Evolutionary conservation across 2,888 invertebrate genomes (phyloP).

Genomic region (Pristionchus exspectatus): DNA sequence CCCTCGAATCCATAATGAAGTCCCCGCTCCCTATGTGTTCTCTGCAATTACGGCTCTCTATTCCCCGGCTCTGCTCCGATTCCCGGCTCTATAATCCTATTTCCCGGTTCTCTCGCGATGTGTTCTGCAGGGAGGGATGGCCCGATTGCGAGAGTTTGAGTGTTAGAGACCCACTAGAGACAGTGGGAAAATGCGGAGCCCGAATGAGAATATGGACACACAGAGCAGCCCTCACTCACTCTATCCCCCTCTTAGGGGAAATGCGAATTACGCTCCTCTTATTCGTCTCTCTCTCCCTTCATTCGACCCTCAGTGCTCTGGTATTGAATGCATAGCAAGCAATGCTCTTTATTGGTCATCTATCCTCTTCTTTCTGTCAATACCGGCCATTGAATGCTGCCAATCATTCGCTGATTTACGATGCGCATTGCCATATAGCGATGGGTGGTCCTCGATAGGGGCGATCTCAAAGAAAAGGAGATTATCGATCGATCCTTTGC

Average conservation of each 20-base stretch:
- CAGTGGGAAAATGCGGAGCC: not conserved
- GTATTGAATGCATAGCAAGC: not conserved
- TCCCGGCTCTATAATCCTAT: too few species aligned
- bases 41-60: not conserved
- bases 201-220: slow-evolving; percentile 30
- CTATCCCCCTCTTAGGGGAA: not conserved
- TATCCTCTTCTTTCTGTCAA: not conserved
- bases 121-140: not conserved
- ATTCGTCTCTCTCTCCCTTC: not conserved
- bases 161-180: too few species aligned
- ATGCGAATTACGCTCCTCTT: slow-evolving; percentile 42
- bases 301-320: not conserved
- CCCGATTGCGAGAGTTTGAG: slow-evolving; percentile 2
- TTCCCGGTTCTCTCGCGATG: not conserved
- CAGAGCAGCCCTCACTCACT: not conserved
- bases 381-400: not conserved
- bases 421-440: not conserved
- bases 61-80: too few species aligned
- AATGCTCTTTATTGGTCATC: not conserved
- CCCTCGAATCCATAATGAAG: slow-evolving; percentile 16
- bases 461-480: not conserved
- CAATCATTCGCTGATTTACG: slow-evolving; percentile 33
- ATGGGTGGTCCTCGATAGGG: not conserved
- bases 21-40: not conserved
- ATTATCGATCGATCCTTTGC: slow-evolving; percentile 1